These are phyloP conservation scores for Ctenopoma multispine DNA, from an alignment of 2,797 vertebrate genomes.

Conservation along the genomic window DNA sequence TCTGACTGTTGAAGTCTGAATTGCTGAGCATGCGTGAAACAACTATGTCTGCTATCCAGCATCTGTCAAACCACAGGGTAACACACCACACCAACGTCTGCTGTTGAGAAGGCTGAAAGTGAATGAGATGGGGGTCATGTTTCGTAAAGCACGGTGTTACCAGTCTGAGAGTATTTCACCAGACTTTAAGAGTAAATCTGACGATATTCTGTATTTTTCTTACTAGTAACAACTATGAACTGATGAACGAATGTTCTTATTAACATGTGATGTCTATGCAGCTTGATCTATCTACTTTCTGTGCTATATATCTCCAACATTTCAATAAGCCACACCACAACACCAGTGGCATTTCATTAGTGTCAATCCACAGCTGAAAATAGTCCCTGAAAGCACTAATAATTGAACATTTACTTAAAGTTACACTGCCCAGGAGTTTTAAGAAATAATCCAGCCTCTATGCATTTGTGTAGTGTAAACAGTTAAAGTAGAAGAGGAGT, in stretches of 20 bases:
- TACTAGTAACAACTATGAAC: neutral
- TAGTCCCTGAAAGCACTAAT: no score
- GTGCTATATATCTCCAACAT: no score
- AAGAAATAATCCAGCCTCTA: neutral
- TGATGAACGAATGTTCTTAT: no score
- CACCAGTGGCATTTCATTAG: no score
- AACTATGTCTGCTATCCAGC: constrained; percentile 66
- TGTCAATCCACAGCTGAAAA: no score
- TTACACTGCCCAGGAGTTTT: no score
- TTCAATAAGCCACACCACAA: no score
- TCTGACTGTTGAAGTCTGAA: no score
- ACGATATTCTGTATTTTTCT: no score
- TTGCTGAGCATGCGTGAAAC: constrained; percentile 53
- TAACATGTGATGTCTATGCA: no score
- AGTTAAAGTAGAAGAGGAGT: neutral
- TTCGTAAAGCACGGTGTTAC: constrained; percentile 10
- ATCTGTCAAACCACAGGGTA: constrained; percentile 57
- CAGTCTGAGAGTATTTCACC: neutral
- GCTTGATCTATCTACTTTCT: no score
- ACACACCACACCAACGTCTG: constrained; percentile 14
- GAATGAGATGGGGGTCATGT: constrained; percentile 18
- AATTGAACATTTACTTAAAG: neutral
- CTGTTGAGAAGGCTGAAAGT: constrained; percentile 39
- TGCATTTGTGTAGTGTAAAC: neutral
- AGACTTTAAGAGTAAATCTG: neutral